These are phyloP conservation scores for Sinella curviseta DNA, from an alignment of 1,140 invertebrate genomes.

Conservation along the genomic window DNA sequence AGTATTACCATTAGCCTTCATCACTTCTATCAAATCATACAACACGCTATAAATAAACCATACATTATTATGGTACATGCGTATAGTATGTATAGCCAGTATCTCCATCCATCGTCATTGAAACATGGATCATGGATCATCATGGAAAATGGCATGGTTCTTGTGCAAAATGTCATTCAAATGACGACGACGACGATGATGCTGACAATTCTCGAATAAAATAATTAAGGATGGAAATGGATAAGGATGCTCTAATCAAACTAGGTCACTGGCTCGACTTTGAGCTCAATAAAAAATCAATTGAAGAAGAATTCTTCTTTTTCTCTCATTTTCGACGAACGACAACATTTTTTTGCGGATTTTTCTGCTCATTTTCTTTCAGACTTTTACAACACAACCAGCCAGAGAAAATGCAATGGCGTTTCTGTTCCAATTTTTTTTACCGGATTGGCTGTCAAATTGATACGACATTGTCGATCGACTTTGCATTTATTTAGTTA, in stretches of 20 bases:
- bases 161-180: too few relatives aligned
- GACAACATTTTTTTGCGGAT: neutral
- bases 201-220: too few relatives aligned
- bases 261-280: conserved; percentile 26
- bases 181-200: too few relatives aligned
- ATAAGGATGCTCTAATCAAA: conserved; percentile 21
- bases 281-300: conserved; percentile 26
- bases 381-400: neutral
- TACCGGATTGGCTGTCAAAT: too few relatives aligned
- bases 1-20: neutral
- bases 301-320: neutral
- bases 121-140: neutral
- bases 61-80: too few relatives aligned
- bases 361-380: neutral
- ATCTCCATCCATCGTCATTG: neutral
- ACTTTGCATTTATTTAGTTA: too few relatives aligned
- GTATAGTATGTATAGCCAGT: neutral
- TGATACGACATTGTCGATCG: too few relatives aligned
- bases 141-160: neutral
- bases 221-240: neutral
- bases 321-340: neutral
- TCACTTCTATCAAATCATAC: neutral
- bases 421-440: too few relatives aligned
- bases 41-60: too few relatives aligned
- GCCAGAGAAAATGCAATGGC: neutral